Conservation (phyloP, 2,113 vertebrate species). For the Talpa occidentalis region DNA sequence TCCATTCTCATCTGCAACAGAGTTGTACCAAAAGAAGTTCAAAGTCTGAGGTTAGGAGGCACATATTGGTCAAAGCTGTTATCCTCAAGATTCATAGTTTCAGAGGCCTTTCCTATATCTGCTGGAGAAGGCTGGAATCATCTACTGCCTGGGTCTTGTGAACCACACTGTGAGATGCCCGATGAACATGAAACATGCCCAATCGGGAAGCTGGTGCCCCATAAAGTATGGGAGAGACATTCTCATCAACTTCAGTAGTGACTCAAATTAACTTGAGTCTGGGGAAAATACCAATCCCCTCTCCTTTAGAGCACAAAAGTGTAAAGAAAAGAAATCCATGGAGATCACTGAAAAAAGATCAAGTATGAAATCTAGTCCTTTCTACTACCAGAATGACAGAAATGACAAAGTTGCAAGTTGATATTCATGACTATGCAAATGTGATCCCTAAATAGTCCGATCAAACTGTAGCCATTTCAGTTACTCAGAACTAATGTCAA, state of each 20-base stretch:
- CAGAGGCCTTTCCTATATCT: slow-evolving; percentile 57
- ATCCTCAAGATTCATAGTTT: slow-evolving; percentile 65
- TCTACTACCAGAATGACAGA: not conserved
- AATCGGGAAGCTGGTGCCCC: not conserved
- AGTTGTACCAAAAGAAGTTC: slow-evolving; percentile 57
- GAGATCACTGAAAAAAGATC: not conserved
- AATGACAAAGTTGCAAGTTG: not conserved
- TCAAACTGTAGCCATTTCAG: not conserved
- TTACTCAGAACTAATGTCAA: not conserved
- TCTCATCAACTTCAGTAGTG: not conserved
- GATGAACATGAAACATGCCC: slow-evolving; percentile 50
- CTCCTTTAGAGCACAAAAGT: not conserved
- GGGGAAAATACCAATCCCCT: not conserved
- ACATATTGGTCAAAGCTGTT: slow-evolving; percentile 72
- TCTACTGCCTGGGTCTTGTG: slow-evolving; percentile 49
- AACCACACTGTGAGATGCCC: slow-evolving; percentile 50
- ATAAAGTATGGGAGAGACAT: slow-evolving; percentile 25
- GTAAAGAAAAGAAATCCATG: not conserved
- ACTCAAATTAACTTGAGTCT: not conserved
- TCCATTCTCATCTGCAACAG: slow-evolving; percentile 22
- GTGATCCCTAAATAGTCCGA: not conserved
- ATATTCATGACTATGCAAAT: not conserved
- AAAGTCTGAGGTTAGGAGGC: slow-evolving; percentile 62
- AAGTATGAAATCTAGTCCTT: slow-evolving; percentile 25
- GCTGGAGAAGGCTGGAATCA: slow-evolving; percentile 67